phyloP scores from a whole-genome alignment of 1,140 invertebrate genomes.

The Ceratina calcarata region DNA sequence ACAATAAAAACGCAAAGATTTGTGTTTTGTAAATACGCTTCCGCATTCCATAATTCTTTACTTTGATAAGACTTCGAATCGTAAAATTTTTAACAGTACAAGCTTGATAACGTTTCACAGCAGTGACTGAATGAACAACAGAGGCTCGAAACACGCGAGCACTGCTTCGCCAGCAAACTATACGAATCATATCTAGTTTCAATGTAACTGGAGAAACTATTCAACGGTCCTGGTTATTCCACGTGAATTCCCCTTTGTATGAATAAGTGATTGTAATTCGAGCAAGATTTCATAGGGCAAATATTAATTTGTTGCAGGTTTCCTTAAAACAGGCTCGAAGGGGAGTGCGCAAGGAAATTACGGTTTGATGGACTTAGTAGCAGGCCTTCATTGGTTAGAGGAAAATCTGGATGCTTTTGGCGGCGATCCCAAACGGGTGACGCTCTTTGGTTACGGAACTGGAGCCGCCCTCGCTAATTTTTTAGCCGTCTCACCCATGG shows the following conservation, averaged over 20 bases:
- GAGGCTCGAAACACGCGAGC: not conserved
- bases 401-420: conserved; percentile 95
- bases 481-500: conserved; percentile 95
- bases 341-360: conserved; percentile 95
- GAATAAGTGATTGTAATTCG: not conserved
- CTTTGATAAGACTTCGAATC: not conserved
- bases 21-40: not conserved
- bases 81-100: not conserved
- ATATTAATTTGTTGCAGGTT: conserved; percentile 82
- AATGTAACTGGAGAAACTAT: not conserved
- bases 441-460: conserved; percentile 95
- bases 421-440: conserved; percentile 92
- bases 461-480: conserved; percentile 96
- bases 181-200: not conserved
- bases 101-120: not conserved
- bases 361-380: conserved; percentile 95
- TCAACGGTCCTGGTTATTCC: not conserved
- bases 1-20: too few relatives aligned
- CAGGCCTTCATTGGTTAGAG: conserved; percentile 94
- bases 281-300: not conserved
- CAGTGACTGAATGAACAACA: not conserved
- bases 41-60: not conserved
- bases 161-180: not conserved
- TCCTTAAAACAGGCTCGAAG: conserved; percentile 92
- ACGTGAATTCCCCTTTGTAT: not conserved